Evolutionary conservation across 2,113 vertebrate species (phyloP).

Genomic region (Cariama cristata): DNA sequence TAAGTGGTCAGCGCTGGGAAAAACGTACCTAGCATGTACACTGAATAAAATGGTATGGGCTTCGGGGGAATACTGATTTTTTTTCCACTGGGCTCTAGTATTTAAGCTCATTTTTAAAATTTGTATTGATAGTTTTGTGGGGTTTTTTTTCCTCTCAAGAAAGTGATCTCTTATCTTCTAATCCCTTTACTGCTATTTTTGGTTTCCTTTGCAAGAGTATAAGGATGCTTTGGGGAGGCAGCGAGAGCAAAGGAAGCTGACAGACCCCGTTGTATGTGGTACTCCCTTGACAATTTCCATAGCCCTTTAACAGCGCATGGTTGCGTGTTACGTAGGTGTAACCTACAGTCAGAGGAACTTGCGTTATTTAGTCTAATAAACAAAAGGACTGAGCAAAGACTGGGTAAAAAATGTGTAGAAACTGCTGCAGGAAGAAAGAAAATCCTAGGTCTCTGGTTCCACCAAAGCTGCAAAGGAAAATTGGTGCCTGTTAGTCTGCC

Average conservation of each 20-base stretch:
- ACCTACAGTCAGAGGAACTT: neutral
- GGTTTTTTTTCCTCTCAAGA: neutral
- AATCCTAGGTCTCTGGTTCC: neutral
- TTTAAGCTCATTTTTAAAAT: neutral
- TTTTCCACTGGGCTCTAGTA: neutral
- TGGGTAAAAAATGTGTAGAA: neutral
- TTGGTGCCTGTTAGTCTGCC: neutral
- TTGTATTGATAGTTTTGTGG: neutral
- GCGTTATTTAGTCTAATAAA: neutral
- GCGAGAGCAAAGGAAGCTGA: neutral
- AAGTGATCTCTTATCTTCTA: neutral
- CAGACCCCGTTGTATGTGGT: neutral
- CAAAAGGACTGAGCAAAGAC: neutral
- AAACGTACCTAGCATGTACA: neutral
- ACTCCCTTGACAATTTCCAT: neutral
- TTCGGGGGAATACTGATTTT: neutral
- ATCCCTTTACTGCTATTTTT: neutral
- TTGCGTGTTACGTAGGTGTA: fast-evolving
- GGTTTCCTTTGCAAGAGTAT: neutral
- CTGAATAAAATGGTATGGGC: neutral
- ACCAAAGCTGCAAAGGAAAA: neutral
- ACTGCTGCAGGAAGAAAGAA: neutral
- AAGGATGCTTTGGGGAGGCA: neutral
- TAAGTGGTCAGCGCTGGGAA: neutral
- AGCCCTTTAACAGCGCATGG: neutral